Base-by-base conservation (phyloP, 2,797 vertebrate species). In the Clarias fuscus region DNA sequence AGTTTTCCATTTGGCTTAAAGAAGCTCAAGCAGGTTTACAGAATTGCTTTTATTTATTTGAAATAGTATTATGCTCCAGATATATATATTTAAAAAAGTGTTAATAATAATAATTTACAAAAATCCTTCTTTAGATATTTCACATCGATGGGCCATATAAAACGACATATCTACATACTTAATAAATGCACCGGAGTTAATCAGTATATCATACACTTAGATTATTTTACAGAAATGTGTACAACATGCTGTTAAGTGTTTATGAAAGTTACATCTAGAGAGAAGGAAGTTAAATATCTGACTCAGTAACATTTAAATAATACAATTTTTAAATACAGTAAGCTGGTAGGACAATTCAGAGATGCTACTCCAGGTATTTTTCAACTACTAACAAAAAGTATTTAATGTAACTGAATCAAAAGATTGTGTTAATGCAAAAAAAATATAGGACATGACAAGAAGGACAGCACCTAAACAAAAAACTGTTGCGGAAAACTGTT, bases 351-450 rank as follows among this genome's bases (percentile, higher is more conserved):
- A 48, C 30, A 22, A 27, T 53, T 43, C 24, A 61, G 67, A 85
- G 59, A 75, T 71, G 37, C 43, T 64, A 75, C 40, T 82, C 11
- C 56, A 65, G n/a, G 4, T 82, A 53, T 30, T 68, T 71, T 40
- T 75, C 22, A 33, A 13, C 4, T 20, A 78, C 59, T 13, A 59
- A 22, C 73, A 85, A 2, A 86, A 79, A 70, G 37, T 40, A n/a
- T 33, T 53, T 78, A n/a, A 58, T 30, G 77, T 53, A 85, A 85
- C 76, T 48, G 7, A 58, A 24, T 27, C 1, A 48, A 80, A 62
- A 81, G 30, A 13, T 7, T 43, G 37, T 24, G 71, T 48, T 73
- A 15, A 27, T 6, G 72, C 14, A 53, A 53, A 24, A 11, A 37
- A 33, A 22, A 6, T 1, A 33, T 64, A 27, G 24, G 15, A 18